Conservation (phyloP, 1,140 invertebrate genomes). For the Proctacanthus coquilletti region DNA sequence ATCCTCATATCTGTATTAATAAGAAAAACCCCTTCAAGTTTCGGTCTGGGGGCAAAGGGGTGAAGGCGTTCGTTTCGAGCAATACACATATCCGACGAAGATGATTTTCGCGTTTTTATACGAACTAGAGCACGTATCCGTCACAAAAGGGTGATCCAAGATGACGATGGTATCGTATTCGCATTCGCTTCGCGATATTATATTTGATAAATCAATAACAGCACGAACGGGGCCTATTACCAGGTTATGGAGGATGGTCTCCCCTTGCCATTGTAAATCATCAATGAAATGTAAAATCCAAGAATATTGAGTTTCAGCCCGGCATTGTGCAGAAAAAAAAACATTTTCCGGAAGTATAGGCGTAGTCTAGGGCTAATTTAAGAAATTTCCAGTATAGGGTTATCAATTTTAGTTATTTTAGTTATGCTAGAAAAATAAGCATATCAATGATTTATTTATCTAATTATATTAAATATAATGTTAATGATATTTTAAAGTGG, state of each 20-base stretch:
- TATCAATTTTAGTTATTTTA: too few relatives aligned
- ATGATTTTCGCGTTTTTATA: conserved; percentile 1
- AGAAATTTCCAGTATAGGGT: too few relatives aligned
- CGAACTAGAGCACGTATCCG: not conserved
- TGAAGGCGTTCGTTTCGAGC: too few relatives aligned
- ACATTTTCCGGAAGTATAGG: too few relatives aligned
- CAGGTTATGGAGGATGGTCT: not conserved
- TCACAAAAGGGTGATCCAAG: not conserved
- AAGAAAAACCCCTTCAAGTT: not conserved
- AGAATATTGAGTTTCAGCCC: conserved; percentile 1
- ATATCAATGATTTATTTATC: too few relatives aligned
- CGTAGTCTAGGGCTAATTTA: too few relatives aligned
- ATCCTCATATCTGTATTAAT: not conserved
- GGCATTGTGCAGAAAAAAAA: too few relatives aligned
- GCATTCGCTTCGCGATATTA: not conserved
- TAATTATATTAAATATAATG: too few relatives aligned
- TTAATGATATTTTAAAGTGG: too few relatives aligned
- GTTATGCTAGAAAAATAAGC: too few relatives aligned
- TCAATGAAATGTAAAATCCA: conserved; percentile 1
- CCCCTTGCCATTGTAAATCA: not conserved
- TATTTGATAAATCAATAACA: conserved; percentile 1
- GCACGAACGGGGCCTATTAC: not conserved
- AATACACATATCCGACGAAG: not conserved
- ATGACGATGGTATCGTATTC: conserved; percentile 1
- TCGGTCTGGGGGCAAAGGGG: too few relatives aligned